phyloP scores from a whole-genome alignment of 2,797 vertebrate genomes.

The Lagorchestes hirsutus region DNA sequence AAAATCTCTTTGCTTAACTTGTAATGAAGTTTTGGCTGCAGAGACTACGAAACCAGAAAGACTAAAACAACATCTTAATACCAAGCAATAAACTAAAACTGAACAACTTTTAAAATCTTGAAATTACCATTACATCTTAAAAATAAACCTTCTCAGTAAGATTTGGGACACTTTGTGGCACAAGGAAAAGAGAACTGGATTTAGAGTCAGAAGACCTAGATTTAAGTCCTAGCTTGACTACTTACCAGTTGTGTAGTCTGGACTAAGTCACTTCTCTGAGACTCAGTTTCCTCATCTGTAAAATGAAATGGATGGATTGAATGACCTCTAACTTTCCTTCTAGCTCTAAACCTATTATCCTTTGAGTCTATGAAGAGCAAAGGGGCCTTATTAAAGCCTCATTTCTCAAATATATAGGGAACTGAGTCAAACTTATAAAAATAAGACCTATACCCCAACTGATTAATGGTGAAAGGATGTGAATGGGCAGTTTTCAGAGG shows the following conservation, averaged over 20 bases:
- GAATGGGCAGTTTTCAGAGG: not conserved
- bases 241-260: not conserved
- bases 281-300: not conserved
- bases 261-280: not conserved
- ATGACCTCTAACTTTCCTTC: not conserved
- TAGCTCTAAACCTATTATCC: not conserved
- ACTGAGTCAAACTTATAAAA: not conserved
- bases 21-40: too few relatives aligned
- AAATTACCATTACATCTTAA: not conserved
- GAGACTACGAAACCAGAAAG: too few relatives aligned
- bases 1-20: too few relatives aligned
- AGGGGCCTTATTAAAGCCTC: not conserved
- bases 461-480: not conserved
- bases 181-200: not conserved
- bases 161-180: not conserved
- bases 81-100: too few relatives aligned
- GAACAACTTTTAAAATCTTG: too few relatives aligned
- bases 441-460: not conserved
- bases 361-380: not conserved
- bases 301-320: not conserved
- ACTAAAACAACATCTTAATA: too few relatives aligned
- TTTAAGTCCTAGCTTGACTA: not conserved
- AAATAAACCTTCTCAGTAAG: not conserved
- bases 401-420: not conserved
- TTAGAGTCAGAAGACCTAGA: not conserved